Conservation (phyloP, 2,888 invertebrate species). For the Xanthostigma xanthostigma region DNA sequence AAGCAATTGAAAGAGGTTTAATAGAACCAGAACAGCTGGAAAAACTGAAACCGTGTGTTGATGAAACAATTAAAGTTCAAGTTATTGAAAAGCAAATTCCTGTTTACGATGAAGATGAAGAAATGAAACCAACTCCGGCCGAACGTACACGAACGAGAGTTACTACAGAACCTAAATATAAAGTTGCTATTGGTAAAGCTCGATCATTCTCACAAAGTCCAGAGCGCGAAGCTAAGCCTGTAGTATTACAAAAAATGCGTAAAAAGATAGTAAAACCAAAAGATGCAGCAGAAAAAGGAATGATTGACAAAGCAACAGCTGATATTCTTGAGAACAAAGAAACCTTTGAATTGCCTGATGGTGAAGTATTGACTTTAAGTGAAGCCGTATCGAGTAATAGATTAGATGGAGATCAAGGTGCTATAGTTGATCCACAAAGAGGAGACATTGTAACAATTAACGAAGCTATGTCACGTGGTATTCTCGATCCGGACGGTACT, state of each 20-base stretch:
- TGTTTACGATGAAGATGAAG: conserved; percentile 23
- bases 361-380: conserved; percentile 49
- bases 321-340: conserved; percentile 47
- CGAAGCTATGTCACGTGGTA: conserved; percentile 70
- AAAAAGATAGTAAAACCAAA: conserved; percentile 58
- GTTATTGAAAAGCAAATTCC: conserved; percentile 22
- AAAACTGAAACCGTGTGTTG: conserved; percentile 15
- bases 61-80: conserved; percentile 15
- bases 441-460: conserved; percentile 66
- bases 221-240: conserved; percentile 48
- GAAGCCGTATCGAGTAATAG: conserved; percentile 58
- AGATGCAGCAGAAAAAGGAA: conserved; percentile 62
- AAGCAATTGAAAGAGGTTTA: conserved; percentile 39
- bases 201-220: conserved; percentile 37
- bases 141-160: conserved; percentile 40
- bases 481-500: conserved; percentile 61
- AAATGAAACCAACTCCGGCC: conserved; percentile 32
- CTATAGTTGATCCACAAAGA: conserved; percentile 68
- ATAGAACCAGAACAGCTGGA: conserved; percentile 32
- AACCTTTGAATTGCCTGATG: conserved; percentile 38
- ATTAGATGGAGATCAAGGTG: conserved; percentile 58
- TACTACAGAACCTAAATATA: conserved; percentile 50
- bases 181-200: conserved; percentile 45
- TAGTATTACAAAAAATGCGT: conserved; percentile 61
- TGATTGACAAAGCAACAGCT: conserved; percentile 65